Evolutionary conservation across 1,140 invertebrate species (phyloP), one percentile per base, ranked within the genome.

Genomic region (Nasonia giraulti): DNA sequence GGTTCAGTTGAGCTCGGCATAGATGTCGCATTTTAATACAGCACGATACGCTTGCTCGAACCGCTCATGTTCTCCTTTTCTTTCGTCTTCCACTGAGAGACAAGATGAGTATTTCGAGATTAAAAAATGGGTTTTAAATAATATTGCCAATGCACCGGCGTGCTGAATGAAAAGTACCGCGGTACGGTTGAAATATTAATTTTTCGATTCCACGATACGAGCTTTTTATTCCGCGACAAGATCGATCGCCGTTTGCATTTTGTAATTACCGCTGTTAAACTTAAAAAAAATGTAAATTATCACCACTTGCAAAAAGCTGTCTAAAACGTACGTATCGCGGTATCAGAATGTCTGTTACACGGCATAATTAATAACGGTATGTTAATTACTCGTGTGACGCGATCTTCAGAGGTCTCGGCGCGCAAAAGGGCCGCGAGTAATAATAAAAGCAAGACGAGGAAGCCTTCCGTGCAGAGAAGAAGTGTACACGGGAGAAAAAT

Each of bases 381-480:
- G 62, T n/a, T 69, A 80, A 80, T 80, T 69, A 80, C 33, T 66
- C 55, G 62, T 17, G 62, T 44, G 62, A 69, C 55, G 78, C 78
- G 31, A 44, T 69, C 55, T 40, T 69, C 33, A 40, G 66, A 37
- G 62, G 14, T 31, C 68, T 71, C 68, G 40, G 5, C 68, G 27
- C 14, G 68, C 68, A 33, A 71, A 33, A n/a, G 27, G 8, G 68
- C 23, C 27, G 68, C 68, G 4, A 62, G 17, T 6, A 62, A 75
- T 31, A 78, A 78, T 31, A 78, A 78, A 62, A 23, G 50, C n/a
- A n/a, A 3, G 27, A 17, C 40, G 55, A 27, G 1, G 27, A 27
- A 7, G 20, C 55, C 55, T n/a, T 20, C 55, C 7, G 55, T 20
- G 5, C 40, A 44, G 12, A 11, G 37, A 75, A 75, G 7, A 37